Percentiles rank a stretch among this genome's conserved stretches.
Evolutionary conservation across 2,797 vertebrate species (phyloP).

Genomic region (Sciaenops ocellatus): DNA sequence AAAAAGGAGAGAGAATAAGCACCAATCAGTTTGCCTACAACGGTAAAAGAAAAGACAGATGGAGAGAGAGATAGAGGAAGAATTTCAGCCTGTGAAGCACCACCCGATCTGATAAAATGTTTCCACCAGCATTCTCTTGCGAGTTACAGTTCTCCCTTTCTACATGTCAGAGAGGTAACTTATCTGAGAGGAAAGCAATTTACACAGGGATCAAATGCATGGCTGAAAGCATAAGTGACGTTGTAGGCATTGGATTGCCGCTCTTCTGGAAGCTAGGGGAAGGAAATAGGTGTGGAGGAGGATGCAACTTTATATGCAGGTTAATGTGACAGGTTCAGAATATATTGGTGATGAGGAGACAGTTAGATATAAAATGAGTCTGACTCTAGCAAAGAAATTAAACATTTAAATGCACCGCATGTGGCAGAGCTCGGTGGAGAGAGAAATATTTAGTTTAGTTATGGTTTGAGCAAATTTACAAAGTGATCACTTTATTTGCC

Average conservation of each 20-base stretch:
- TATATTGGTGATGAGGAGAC: conserved; percentile 72
- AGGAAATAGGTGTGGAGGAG: conserved; percentile 74
- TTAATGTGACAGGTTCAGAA: conserved; percentile 74
- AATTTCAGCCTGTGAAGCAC: conserved; percentile 68
- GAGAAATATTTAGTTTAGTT: conserved; percentile 29
- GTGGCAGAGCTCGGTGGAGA: conserved; percentile 6
- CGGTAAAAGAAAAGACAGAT: conserved; percentile 49
- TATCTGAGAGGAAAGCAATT: conserved; percentile 82
- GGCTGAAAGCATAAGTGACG: conserved; percentile 80
- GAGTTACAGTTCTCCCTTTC: conserved; percentile 78
- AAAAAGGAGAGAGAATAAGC: conserved; percentile 44
- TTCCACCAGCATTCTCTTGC: conserved; percentile 75
- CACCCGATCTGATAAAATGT: conserved; percentile 79
- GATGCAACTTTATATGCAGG: conserved; percentile 70
- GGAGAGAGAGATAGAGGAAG: conserved; percentile 49
- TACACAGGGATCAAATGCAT: conserved; percentile 83
- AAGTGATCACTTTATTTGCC: conserved; percentile 22
- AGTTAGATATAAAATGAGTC: conserved; percentile 69
- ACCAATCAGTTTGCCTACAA: conserved; percentile 37
- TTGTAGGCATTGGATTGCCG: conserved; percentile 69
- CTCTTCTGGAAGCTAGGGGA: conserved; percentile 60
- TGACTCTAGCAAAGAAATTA: conserved; percentile 35
- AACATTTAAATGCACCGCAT: conserved; percentile 47
- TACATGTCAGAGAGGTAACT: conserved; percentile 81
- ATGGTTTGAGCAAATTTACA: conserved; percentile 27